Conservation (phyloP, 2,113 vertebrate genomes). For the Psilopsiagon aymara region DNA sequence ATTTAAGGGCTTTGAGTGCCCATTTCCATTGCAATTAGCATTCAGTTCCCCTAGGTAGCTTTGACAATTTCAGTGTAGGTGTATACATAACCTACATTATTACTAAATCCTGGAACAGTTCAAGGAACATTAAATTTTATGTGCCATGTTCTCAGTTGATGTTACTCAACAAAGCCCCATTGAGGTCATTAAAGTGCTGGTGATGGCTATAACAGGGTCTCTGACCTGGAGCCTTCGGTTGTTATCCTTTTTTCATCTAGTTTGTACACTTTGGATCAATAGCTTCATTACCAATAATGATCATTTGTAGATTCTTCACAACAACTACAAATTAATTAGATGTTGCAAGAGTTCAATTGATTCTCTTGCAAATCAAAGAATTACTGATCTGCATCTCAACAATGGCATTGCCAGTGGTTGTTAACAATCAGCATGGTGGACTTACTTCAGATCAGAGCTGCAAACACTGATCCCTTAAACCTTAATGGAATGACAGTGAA, state of each 20-base stretch:
- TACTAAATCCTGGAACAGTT: conserved; percentile 5
- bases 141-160: neutral
- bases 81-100: conserved; percentile 6
- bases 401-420: fast-evolving
- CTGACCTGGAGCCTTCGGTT: neutral
- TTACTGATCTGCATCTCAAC: neutral
- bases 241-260: neutral
- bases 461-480: neutral
- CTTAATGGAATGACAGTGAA: neutral
- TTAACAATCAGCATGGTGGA: neutral
- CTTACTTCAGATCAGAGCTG: neutral
- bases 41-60: neutral
- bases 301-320: neutral
- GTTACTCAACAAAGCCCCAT: neutral
- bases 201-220: neutral
- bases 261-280: conserved; percentile 7
- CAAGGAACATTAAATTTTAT: conserved; percentile 51
- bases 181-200: neutral
- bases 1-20: neutral
- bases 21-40: conserved; percentile 15
- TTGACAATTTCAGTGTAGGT: conserved; percentile 10
- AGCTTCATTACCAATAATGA: neutral
- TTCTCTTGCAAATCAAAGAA: neutral
- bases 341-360: neutral
- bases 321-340: neutral